These are phyloP conservation scores for Ganaspis brasiliensis DNA, from an alignment of 2,888 invertebrate genomes.

Conservation along the genomic window DNA sequence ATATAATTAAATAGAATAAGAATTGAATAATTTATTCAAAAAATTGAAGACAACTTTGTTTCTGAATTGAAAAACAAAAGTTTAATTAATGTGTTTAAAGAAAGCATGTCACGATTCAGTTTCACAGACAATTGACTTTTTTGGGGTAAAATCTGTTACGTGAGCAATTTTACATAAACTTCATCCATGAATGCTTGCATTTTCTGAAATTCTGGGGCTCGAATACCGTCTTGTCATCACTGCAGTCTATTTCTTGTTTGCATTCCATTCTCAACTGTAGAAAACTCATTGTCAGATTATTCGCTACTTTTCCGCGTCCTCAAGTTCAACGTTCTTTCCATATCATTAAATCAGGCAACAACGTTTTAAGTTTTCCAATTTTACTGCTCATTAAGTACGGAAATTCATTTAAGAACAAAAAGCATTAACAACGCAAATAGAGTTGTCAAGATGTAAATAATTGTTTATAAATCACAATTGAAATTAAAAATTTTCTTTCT, in stretches of 20 bases:
- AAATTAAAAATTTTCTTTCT: too few species aligned
- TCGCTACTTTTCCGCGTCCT: neutral
- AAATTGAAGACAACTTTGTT: too few species aligned
- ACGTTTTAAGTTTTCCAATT: slow-evolving; percentile 1
- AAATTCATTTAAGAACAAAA: neutral
- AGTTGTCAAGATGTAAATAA: too few species aligned
- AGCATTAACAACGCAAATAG: neutral
- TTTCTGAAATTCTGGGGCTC: slow-evolving; percentile 8
- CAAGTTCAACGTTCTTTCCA: neutral
- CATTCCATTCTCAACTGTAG: neutral
- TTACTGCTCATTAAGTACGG: neutral
- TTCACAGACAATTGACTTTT: neutral
- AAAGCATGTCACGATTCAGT: too few species aligned
- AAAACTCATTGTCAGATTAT: slow-evolving; percentile 12
- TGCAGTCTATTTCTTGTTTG: slow-evolving; percentile 4
- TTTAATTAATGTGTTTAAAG: too few species aligned
- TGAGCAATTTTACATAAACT: neutral
- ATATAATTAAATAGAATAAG: too few species aligned
- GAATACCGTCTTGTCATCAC: slow-evolving; percentile 24
- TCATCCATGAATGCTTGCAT: slow-evolving; percentile 11
- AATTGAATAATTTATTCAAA: too few species aligned
- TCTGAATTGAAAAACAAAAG: too few species aligned
- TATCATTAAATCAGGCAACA: neutral
- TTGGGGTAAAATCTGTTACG: neutral
- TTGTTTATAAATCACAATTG: too few species aligned